These are phyloP conservation scores for Sebastes schlegelii DNA, from an alignment of 2,113 vertebrate species.

Conservation along the genomic window DNA sequence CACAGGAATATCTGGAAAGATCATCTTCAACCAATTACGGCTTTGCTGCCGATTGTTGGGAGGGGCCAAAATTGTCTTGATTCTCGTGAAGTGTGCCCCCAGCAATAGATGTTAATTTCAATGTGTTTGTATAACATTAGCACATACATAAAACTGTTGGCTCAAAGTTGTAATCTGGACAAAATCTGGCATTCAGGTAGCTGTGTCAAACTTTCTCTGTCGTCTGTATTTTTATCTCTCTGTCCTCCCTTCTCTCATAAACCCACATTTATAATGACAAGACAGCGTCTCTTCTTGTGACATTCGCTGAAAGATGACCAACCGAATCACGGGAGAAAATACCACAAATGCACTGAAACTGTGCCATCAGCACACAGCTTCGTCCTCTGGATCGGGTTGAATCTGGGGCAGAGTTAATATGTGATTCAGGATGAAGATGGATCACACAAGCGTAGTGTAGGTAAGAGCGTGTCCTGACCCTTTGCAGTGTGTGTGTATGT, in stretches of 20 bases:
- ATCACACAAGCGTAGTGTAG: not conserved
- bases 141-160: no score
- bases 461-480: conserved; percentile 7
- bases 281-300: not conserved
- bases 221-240: no score
- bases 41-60: no score
- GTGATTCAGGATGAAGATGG: conserved; percentile 30
- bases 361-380: conserved; percentile 25
- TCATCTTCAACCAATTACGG: no score
- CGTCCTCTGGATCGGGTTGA: conserved; percentile 40
- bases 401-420: not conserved
- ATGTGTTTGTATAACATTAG: no score
- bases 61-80: no score
- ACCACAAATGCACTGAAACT: conserved; percentile 21
- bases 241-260: not conserved
- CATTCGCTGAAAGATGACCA: not conserved
- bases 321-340: conserved; percentile 35
- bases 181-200: no score
- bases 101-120: no score
- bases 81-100: no score
- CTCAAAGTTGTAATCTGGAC: no score
- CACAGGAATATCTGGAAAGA: no score
- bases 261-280: not conserved
- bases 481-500: conserved; percentile 4
- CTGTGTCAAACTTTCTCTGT: not conserved